Evolutionary conservation across 2,113 vertebrate species (phyloP), one percentile per base, ranked within the genome.

Genomic region (Colossoma macropomum): DNA sequence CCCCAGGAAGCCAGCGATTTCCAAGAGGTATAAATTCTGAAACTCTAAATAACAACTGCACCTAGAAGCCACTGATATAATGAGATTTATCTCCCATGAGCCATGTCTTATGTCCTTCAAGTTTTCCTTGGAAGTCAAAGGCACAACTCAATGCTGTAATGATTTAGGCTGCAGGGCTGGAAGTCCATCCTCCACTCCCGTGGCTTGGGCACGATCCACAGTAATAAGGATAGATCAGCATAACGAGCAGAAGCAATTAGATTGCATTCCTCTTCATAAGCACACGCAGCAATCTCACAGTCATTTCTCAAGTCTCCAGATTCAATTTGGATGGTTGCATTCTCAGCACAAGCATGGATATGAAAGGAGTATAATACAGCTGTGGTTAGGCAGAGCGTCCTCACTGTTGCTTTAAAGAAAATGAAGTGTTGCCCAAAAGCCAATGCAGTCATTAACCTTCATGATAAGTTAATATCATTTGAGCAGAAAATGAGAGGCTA

Each of bases 41-140:
- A 63, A 79, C 70, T 52, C 60, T 69, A 82, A 86, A 81, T 77
- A 86, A 77, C 45, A 66, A 34, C 86, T 78, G 65, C 28, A 74
- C 79, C 80, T 63, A 80, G 74, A 72, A 73, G 45, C 54, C 74
- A 71, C 63, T 38, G 65, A 80, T 80, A 72, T 84, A 86, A 88
- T 85, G 63, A 86, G 77, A 88, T 87, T 84, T 85, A 82, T 84
- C 50, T 74, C 32, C 79, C 73, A 71, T 45, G 82, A 85, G 82
- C 86, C 54, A 72, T 74, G 54, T 85, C 66, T 80, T 50, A 32
- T 75, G 82, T 73, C 82, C 82, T 88, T 86, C 72, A 66, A 63
- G 65, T 52, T 83, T 79, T 71, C 82, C 76, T 75, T 76, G 54
- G 75, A 81, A 81, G 80, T 85, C 82, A 81, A 81, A 85, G 28